These are phyloP conservation scores for Catharus minimus DNA, from an alignment of 2,113 vertebrate species.

Conservation along the genomic window DNA sequence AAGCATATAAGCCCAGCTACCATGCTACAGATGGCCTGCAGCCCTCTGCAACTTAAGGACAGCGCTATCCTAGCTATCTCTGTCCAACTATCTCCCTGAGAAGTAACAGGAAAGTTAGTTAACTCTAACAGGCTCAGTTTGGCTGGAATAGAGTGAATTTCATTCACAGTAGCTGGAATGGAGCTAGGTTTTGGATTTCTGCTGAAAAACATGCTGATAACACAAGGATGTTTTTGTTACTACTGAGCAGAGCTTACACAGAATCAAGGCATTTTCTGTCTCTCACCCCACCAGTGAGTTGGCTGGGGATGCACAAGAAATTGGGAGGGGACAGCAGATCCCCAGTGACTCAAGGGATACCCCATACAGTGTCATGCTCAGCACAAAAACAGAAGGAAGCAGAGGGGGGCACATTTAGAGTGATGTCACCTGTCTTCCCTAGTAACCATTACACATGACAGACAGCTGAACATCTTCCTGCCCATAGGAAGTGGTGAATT, in stretches of 20 bases:
- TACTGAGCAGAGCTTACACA: not conserved
- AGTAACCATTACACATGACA: accelerated
- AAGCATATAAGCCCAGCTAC: not conserved
- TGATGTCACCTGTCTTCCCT: not conserved
- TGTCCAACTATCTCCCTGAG: not conserved
- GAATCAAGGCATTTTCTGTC: not conserved
- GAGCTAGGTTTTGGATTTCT: not conserved
- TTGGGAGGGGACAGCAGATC: not conserved
- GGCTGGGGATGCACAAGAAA: not conserved
- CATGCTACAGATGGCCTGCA: not conserved
- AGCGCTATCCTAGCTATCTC: not conserved
- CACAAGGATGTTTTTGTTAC: not conserved
- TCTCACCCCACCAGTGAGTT: not conserved
- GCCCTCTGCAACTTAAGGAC: not conserved
- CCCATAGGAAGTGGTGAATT: not conserved
- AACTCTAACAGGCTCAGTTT: not conserved
- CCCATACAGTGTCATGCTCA: not conserved
- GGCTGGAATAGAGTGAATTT: not conserved
- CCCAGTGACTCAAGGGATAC: not conserved
- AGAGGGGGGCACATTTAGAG: not conserved
- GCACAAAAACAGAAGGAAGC: not conserved
- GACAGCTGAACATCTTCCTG: not conserved
- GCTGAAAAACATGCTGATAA: not conserved
- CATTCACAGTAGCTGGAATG: not conserved
- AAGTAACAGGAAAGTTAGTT: not conserved